These are phyloP conservation scores for Labrus mixtus DNA, from an alignment of 2,113 vertebrate species.

Conservation along the genomic window DNA sequence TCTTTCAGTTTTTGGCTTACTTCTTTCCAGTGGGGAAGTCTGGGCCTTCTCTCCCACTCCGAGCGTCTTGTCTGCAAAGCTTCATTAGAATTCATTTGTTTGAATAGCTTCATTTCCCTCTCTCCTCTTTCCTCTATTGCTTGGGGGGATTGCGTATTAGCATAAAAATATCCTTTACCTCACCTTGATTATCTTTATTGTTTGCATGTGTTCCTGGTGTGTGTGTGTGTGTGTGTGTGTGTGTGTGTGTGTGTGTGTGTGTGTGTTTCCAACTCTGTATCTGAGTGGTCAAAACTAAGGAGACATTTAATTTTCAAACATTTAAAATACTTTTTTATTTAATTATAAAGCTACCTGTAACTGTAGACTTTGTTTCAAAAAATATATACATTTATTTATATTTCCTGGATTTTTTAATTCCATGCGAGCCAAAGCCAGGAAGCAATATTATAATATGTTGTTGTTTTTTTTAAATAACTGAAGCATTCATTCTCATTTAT, in stretches of 20 bases:
- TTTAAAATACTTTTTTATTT: no score
- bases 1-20: constrained; percentile 60
- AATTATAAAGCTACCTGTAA: no score
- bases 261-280: not conserved
- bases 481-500: not conserved
- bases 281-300: no score
- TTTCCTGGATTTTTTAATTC: no score
- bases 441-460: not conserved
- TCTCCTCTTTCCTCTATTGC: constrained; percentile 18
- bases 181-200: constrained; percentile 58
- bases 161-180: constrained; percentile 59
- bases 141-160: constrained; percentile 40
- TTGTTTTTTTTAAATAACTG: no score
- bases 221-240: not conserved
- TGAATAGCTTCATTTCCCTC: constrained; percentile 58
- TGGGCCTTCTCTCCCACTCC: constrained; percentile 56
- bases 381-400: no score
- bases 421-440: not conserved
- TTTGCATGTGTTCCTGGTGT: constrained; percentile 30
- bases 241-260: not conserved
- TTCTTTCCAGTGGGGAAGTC: constrained; percentile 60
- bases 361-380: no score
- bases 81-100: constrained; percentile 75
- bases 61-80: constrained; percentile 58
- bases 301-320: no score